Evolutionary conservation across 2,797 vertebrate genomes (phyloP).

Genomic region (Centroberyx gerrardi): DNA sequence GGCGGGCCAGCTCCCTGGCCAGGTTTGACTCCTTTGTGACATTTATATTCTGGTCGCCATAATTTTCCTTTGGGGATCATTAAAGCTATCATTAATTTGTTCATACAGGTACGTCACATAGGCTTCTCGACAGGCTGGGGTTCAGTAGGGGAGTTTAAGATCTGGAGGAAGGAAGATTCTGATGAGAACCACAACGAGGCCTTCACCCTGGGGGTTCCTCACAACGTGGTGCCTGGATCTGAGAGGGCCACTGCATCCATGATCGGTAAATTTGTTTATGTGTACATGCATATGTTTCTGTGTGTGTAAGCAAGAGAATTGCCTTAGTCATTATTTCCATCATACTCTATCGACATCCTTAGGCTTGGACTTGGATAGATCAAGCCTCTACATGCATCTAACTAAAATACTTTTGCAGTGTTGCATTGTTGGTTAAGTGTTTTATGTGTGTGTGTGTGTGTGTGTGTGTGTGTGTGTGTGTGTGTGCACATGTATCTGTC

Average conservation of each 20-base stretch:
- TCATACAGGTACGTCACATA: constrained; percentile 87
- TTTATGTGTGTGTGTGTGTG: background rate
- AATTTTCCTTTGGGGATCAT: background rate
- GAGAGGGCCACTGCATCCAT: constrained; percentile 93
- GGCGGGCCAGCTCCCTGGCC: constrained; percentile 83
- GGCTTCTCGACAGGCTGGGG: constrained; percentile 98
- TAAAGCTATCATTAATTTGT: constrained; percentile 8
- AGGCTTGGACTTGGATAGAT: background rate
- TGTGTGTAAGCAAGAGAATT: background rate
- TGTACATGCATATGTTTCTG: background rate
- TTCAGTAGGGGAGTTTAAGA: constrained; percentile 95
- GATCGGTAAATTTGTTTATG: constrained; percentile 86
- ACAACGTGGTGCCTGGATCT: constrained; percentile 94
- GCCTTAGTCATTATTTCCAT: background rate
- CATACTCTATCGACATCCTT: background rate
- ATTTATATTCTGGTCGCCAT: background rate
- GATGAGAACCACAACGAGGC: constrained; percentile 97
- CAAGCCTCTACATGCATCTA: background rate
- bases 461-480: background rate
- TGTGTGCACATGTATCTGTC: background rate
- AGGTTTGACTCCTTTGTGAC: constrained; percentile 72
- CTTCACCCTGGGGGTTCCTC: constrained; percentile 94
- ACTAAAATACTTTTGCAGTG: background rate
- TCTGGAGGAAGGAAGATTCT: constrained; percentile 95
- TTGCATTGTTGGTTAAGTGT: background rate